These are phyloP conservation scores for Tigriopus japonicus DNA, from an alignment of 1,140 invertebrate genomes.

Conservation along the genomic window DNA sequence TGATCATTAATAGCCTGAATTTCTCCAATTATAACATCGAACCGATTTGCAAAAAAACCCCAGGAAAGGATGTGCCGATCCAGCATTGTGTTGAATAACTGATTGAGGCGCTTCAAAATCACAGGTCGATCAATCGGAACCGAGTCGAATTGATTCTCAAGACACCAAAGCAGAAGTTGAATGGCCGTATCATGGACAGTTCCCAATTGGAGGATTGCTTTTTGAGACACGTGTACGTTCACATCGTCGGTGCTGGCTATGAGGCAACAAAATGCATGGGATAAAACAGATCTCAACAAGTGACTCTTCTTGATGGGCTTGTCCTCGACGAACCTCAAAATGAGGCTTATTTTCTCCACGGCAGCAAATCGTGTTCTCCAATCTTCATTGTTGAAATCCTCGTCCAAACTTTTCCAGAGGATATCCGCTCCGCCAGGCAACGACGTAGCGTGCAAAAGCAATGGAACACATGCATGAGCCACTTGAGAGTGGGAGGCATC, in stretches of 20 bases:
- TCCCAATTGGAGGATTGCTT: conserved; percentile 16
- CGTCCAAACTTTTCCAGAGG: conserved; percentile 81
- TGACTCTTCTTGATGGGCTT: conserved; percentile 61
- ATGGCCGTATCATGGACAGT: conserved; percentile 19
- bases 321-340: conserved; percentile 78
- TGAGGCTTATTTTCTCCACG: conserved; percentile 79
- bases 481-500: conserved; percentile 28
- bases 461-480: conserved; percentile 63
- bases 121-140: conserved; percentile 90
- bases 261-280: conserved; percentile 89
- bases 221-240: conserved; percentile 43
- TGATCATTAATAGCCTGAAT: conserved; percentile 38
- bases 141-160: conserved; percentile 78
- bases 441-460: conserved; percentile 84
- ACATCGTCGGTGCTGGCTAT: conserved; percentile 89
- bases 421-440: conserved; percentile 76
- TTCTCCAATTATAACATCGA: conserved; percentile 87
- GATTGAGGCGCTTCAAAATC: conserved; percentile 87
- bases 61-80: conserved; percentile 77
- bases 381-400: conserved; percentile 73
- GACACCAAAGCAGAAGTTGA: conserved; percentile 58
- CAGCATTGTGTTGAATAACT: conserved; percentile 76
- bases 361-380: conserved; percentile 66
- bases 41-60: conserved; percentile 95
- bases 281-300: conserved; percentile 72